Percentiles rank a stretch among this genome's conserved stretches.
phyloP scores from a whole-genome alignment of 2,113 vertebrate genomes.

The Leptobrachium leishanense region DNA sequence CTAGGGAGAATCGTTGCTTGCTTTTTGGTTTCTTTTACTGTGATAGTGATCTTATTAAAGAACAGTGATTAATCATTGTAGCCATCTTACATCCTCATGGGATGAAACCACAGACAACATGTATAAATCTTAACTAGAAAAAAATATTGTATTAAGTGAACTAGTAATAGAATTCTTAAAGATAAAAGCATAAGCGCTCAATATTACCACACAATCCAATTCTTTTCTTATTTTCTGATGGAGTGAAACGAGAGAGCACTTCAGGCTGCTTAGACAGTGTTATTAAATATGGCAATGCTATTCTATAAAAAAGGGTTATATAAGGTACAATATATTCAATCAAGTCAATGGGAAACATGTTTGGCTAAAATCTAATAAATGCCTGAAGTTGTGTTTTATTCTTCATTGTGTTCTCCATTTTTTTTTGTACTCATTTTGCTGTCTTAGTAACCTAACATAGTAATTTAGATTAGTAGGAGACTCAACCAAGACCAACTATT shows the following conservation, averaged over 20 bases:
- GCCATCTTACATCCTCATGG: conserved; percentile 10
- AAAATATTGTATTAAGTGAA: conserved; percentile 2
- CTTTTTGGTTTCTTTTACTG: conserved; percentile 15
- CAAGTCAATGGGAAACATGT: too few species aligned
- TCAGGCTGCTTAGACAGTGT: background rate
- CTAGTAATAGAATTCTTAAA: background rate
- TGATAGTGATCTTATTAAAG: background rate
- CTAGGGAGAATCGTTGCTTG: conserved; percentile 29
- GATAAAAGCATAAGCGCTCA: conserved; percentile 9
- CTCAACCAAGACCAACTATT: too few species aligned
- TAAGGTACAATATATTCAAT: too few species aligned
- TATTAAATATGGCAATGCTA: too few species aligned
- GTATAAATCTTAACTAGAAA: conserved; percentile 16
- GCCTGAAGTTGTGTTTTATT: too few species aligned
- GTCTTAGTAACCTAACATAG: too few species aligned
- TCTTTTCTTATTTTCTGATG: background rate
- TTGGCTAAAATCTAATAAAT: too few species aligned
- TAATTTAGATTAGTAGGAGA: too few species aligned
- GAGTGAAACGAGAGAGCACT: background rate
- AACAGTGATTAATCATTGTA: background rate
- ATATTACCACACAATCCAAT: background rate
- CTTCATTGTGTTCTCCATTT: too few species aligned
- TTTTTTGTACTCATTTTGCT: too few species aligned
- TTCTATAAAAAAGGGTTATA: too few species aligned
- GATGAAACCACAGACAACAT: conserved; percentile 17